Percentiles rank a stretch among this genome's conserved stretches.
Evolutionary conservation across 1,140 invertebrate species (phyloP).

Genomic region (Gonioctena quinquepunctata): DNA sequence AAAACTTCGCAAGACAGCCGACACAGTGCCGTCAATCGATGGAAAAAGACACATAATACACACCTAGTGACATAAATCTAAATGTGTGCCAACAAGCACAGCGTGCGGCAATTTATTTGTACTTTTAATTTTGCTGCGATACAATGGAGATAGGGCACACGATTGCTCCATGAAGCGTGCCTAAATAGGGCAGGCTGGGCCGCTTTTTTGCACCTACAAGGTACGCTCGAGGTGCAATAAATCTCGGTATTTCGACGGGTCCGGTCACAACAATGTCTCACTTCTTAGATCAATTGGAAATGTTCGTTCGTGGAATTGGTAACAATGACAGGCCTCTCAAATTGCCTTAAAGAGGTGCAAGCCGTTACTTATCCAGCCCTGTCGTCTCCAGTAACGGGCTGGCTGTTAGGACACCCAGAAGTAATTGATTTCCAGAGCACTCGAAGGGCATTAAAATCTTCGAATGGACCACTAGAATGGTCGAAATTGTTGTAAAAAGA

Average conservation of each 20-base stretch:
- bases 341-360: too few species aligned
- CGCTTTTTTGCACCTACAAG: not conserved
- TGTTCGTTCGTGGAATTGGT: too few species aligned
- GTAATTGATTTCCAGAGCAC: too few species aligned
- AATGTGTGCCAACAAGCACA: not conserved
- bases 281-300: too few species aligned
- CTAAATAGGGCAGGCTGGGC: not conserved
- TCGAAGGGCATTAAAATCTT: too few species aligned
- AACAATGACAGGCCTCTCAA: too few species aligned
- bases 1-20: not conserved
- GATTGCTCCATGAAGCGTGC: not conserved
- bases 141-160: not conserved
- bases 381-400: too few species aligned
- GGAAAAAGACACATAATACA: not conserved
- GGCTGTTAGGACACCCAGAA: too few species aligned
- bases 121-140: not conserved
- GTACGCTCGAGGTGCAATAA: not conserved
- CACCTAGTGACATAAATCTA: not conserved
- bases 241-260: not conserved
- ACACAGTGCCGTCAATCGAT: not conserved
- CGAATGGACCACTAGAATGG: too few species aligned
- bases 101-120: not conserved
- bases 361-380: too few species aligned
- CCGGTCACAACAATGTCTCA: not conserved
- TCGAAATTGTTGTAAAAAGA: too few species aligned